Conservation (phyloP, 2,797 vertebrate species). For the Sarcoramphus papa region DNA sequence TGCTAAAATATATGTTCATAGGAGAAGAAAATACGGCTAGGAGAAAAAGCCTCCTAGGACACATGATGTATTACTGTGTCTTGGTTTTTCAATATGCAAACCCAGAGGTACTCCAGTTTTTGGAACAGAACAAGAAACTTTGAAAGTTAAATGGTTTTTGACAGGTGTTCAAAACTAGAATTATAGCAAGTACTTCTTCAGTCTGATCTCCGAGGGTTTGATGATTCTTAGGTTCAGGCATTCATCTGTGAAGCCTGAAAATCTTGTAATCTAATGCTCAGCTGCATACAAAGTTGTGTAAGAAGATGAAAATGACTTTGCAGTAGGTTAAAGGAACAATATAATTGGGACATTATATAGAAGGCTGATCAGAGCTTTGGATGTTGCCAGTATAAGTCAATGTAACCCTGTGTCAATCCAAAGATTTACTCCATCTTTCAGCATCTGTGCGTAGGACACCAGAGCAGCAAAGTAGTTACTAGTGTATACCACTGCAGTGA, state of each 20-base stretch:
- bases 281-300: background rate
- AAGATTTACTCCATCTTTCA: background rate
- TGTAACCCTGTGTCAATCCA: background rate
- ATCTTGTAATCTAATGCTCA: background rate
- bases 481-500: background rate
- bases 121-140: background rate
- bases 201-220: background rate
- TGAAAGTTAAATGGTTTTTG: background rate
- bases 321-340: background rate
- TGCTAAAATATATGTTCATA: background rate
- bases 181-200: background rate
- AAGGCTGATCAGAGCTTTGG: background rate
- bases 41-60: background rate
- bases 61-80: background rate
- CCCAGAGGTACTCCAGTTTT: background rate
- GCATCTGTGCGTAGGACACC: accelerated
- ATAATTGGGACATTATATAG: background rate
- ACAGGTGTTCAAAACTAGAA: background rate
- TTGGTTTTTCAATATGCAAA: background rate
- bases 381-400: background rate
- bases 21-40: background rate
- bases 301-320: background rate
- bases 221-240: background rate
- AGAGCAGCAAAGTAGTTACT: background rate
- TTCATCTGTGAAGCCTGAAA: background rate